phyloP scores from a whole-genome alignment of 2,113 vertebrate species.

The Dipodomys merriami region DNA sequence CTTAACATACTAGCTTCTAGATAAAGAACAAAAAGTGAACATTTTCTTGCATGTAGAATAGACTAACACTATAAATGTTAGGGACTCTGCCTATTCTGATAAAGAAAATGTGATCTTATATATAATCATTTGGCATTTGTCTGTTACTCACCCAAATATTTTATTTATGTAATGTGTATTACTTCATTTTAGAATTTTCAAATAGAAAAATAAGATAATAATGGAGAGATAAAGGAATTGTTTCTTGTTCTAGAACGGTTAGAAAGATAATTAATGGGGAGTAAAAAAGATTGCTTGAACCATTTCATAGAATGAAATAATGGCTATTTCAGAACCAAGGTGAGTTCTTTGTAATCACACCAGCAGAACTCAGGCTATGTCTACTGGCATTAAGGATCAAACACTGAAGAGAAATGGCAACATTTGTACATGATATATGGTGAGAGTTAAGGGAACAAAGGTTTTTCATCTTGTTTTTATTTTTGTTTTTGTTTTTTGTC shows the following conservation, averaged over 20 bases:
- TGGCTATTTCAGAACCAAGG: background rate
- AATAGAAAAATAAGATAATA: background rate
- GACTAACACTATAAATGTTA: background rate
- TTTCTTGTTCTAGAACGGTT: background rate
- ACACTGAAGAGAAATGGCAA: background rate
- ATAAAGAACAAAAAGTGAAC: background rate
- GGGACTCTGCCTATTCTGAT: background rate
- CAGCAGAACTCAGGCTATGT: background rate
- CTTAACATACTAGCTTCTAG: background rate
- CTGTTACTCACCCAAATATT: background rate
- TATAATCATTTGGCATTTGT: background rate
- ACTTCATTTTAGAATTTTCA: conserved; percentile 36
- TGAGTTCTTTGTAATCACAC: background rate
- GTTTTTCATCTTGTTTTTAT: background rate
- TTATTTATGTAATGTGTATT: background rate
- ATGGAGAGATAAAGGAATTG: background rate
- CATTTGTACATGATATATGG: background rate
- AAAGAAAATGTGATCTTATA: background rate
- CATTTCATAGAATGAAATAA: background rate
- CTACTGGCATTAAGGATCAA: background rate
- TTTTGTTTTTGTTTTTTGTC: background rate
- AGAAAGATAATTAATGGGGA: background rate
- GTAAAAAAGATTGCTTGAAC: background rate
- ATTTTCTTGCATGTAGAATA: background rate
- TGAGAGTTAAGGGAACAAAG: background rate